These are phyloP conservation scores for Tretioscincus oriximinensis DNA, from an alignment of 2,113 vertebrate genomes.

Conservation along the genomic window DNA sequence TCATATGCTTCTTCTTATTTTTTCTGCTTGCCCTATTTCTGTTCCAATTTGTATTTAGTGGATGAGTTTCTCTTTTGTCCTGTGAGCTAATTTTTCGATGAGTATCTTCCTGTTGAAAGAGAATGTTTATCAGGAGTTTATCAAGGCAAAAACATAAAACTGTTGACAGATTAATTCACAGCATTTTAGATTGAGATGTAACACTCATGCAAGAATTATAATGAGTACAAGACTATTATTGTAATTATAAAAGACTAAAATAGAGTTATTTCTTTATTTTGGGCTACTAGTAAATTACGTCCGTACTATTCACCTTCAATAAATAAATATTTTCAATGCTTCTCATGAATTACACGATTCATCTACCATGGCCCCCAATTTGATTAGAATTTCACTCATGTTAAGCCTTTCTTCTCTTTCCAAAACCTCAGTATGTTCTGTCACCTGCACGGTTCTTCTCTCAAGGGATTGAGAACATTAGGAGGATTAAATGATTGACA, in stretches of 20 bases:
- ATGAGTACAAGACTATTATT: too few species aligned
- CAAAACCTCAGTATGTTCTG: background rate
- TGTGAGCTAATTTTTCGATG: constrained; percentile 81
- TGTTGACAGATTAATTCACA: background rate
- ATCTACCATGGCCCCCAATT: constrained; percentile 53
- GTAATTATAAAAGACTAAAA: background rate
- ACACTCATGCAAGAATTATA: background rate
- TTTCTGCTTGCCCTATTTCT: constrained; percentile 82
- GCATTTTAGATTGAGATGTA: background rate
- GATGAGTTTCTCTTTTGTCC: constrained; percentile 78
- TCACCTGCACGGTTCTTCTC: constrained; percentile 38
- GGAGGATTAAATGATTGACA: too few species aligned
- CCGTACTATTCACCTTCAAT: too few species aligned
- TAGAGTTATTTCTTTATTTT: constrained; percentile 43
- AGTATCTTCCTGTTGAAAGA: constrained; percentile 74
- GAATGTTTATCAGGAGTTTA: background rate
- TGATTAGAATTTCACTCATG: constrained; percentile 52
- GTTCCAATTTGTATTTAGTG: constrained; percentile 80
- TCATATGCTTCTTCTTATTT: constrained; percentile 82
- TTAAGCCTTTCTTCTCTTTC: constrained; percentile 60
- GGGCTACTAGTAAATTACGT: background rate
- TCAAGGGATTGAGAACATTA: background rate
- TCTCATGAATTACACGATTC: constrained; percentile 57
- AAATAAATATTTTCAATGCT: too few species aligned
- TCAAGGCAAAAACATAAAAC: constrained; percentile 19